Percentiles rank a stretch among this genome's conserved stretches.
Evolutionary conservation across 2,797 vertebrate species (phyloP).

Genomic region (Pangasius djambal): DNA sequence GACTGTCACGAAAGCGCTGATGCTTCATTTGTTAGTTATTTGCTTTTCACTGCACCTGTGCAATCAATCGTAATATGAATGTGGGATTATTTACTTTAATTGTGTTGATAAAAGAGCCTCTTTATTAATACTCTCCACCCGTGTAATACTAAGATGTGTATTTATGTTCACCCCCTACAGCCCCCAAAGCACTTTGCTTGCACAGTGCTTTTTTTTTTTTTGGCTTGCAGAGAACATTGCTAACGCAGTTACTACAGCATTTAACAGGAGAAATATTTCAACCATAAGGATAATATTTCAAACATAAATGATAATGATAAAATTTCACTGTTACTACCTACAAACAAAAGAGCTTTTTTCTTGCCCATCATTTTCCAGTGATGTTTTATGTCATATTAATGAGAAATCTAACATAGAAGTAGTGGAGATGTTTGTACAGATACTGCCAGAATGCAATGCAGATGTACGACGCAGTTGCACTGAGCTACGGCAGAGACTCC

Average conservation of each 20-base stretch:
- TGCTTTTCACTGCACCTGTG: background rate
- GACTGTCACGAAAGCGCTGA: conserved; percentile 50
- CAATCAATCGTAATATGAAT: background rate
- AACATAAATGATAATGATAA: background rate
- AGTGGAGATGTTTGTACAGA: background rate
- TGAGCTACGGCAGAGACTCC: background rate
- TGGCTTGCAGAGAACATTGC: background rate
- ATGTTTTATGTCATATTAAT: background rate
- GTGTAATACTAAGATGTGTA: background rate
- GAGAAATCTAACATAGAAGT: background rate
- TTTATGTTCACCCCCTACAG: background rate
- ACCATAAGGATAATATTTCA: too few relatives aligned
- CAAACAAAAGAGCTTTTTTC: background rate
- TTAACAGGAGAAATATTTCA: background rate
- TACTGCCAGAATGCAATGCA: background rate
- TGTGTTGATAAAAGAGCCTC: background rate
- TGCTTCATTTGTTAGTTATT: conserved; percentile 50
- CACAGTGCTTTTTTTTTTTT: background rate
- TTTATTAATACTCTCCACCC: background rate
- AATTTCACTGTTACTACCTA: background rate
- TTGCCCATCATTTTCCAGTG: too few relatives aligned
- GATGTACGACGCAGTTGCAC: background rate
- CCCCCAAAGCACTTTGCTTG: background rate
- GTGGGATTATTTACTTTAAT: background rate
- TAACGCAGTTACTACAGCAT: background rate